Evolutionary conservation across 2,888 invertebrate genomes (phyloP), one percentile per base, ranked within the genome.

Genomic region (Sinodicranocentrus sp.): DNA sequence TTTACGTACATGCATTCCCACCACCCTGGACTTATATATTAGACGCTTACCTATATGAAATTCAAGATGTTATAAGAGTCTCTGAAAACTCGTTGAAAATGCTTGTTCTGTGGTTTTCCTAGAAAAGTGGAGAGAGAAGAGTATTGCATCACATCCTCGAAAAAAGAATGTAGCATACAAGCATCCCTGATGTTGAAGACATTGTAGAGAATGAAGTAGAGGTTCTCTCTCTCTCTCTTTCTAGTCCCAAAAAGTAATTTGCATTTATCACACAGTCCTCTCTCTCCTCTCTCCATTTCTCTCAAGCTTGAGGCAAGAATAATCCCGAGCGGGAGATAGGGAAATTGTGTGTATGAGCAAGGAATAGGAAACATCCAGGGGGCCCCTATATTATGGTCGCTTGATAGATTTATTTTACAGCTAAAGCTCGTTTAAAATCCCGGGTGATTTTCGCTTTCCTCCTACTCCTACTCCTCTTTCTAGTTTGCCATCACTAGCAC

Each of bases 191-290:
- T 48, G 23, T 26, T 21, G 10, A n/a, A 26, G 25, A 48, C 1
- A 28, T 21, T 15, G 23, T 15, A 68, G 43, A 48, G 10, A 6
- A 59, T 21, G 59, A 21, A 59, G 23, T 21, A 15, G 17, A 59
- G 59, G 25, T 10, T 19, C 3, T 3, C 23, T 59, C 19, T 19
- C 13, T 59, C 21, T 3, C 39, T 19, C 65, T 65, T 23, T 67
- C 21, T 79, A 80, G 61, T 68, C 63, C 70, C 75, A 70, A 82
- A 82, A 86, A 80, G 86, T 84, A 84, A 84, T 86, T 86, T 86
- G 86, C 86, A 86, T 86, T 84, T 86, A 86, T 86, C 86, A 86
- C 84, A 82, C 65, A 39, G 71, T 71, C 26, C 54, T 57, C 68
- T 68, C 23, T 23, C 43, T 25, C 63, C 59, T 70, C 70, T 21